Percentiles rank a stretch among this genome's conserved stretches.
phyloP scores from a whole-genome alignment of 1,140 invertebrate species.

The Elymnias hypermnestra region DNA sequence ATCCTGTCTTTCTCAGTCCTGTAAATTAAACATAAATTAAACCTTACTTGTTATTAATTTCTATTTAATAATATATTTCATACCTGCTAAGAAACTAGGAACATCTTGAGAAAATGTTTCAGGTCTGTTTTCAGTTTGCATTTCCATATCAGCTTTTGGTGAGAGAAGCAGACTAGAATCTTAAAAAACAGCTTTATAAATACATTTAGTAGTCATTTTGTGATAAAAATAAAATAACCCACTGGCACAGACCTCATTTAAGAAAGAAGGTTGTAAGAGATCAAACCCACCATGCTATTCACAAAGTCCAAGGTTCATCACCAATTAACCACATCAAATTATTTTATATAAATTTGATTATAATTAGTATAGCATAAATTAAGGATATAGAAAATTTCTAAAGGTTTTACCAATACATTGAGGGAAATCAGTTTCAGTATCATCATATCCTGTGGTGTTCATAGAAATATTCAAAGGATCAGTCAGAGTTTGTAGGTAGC shows the following conservation, averaged over 20 bases:
- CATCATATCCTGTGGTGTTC: conserved; percentile 50
- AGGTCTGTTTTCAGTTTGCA: conserved; percentile 27
- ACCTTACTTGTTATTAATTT: conserved; percentile 50
- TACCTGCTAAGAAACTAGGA: too few relatives aligned
- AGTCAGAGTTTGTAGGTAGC: neutral
- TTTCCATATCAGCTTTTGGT: conserved; percentile 47
- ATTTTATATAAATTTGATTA: neutral
- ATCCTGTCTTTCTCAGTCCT: conserved; percentile 49
- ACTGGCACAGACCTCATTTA: too few relatives aligned
- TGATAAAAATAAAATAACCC: too few relatives aligned
- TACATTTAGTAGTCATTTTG: neutral
- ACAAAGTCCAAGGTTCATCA: too few relatives aligned
- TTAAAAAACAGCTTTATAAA: conserved; percentile 26
- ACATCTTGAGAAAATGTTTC: conserved; percentile 27
- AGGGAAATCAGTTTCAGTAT: conserved; percentile 41
- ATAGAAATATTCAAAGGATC: conserved; percentile 52
- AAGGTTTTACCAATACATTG: conserved; percentile 43
- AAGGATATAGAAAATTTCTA: too few relatives aligned
- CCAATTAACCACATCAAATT: too few relatives aligned
- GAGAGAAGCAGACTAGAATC: conserved; percentile 58
- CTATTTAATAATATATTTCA: too few relatives aligned
- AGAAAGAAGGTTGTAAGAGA: too few relatives aligned
- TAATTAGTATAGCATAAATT: neutral
- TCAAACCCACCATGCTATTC: too few relatives aligned
- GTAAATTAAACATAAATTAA: conserved; percentile 15